A percentile compares a stretch with the other conserved stretches of the same genome.
phyloP scores from a whole-genome alignment of 2,888 invertebrate species.

The Clepsis dumicolana region DNA sequence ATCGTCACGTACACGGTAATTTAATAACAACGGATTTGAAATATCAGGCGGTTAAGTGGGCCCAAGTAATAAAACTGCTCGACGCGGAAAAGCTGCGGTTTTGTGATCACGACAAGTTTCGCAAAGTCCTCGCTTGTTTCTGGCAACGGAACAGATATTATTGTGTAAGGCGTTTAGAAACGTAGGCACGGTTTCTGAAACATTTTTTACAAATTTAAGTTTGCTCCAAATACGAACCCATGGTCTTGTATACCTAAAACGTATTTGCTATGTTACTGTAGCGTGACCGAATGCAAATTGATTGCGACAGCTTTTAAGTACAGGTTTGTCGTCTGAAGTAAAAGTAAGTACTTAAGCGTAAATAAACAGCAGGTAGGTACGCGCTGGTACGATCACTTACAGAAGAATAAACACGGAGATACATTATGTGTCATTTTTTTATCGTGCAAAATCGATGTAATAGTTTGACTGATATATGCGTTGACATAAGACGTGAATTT shows the following conservation, averaged over 20 bases:
- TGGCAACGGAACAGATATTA: constrained; percentile 60
- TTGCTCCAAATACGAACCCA: constrained; percentile 48
- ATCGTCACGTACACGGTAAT: constrained; percentile 63
- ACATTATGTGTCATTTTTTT: neutral
- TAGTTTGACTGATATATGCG: constrained; percentile 15
- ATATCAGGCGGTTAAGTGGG: constrained; percentile 62
- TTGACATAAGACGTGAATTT: constrained; percentile 35
- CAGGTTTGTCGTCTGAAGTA: constrained; percentile 14
- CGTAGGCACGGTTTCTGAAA: constrained; percentile 50
- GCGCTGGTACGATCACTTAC: neutral
- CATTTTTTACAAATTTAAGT: constrained; percentile 54
- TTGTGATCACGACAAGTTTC: constrained; percentile 78
- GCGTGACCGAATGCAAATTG: constrained; percentile 31
- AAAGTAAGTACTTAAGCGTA: constrained; percentile 4
- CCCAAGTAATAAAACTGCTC: constrained; percentile 62
- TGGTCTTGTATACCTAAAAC: constrained; percentile 21
- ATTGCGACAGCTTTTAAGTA: constrained; percentile 15
- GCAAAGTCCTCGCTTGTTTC: constrained; percentile 70
- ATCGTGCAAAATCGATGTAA: constrained; percentile 4
- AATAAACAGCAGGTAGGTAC: neutral
- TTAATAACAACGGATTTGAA: constrained; percentile 61
- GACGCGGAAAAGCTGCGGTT: constrained; percentile 77
- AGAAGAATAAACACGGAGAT: constrained; percentile 6
- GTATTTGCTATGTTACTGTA: constrained; percentile 21
- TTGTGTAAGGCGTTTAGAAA: constrained; percentile 72